A percentile compares a stretch with the other conserved stretches of the same genome.
These are phyloP conservation scores for Ailurus styani DNA, from an alignment of 2,113 vertebrate species.

Conservation along the genomic window DNA sequence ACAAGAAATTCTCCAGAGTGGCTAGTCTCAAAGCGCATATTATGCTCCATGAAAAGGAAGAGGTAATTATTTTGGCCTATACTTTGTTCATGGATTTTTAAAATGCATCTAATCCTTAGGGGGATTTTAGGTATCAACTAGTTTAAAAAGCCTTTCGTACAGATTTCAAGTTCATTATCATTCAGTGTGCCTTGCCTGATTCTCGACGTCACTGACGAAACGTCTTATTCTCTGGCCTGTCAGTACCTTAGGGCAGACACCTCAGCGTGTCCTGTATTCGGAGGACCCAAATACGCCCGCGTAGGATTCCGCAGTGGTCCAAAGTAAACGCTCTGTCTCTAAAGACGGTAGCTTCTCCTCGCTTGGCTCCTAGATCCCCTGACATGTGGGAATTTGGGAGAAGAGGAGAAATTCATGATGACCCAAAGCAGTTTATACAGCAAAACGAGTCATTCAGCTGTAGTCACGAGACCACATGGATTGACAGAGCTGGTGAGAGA, in stretches of 20 bases:
- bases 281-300: background rate
- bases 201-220: background rate
- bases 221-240: background rate
- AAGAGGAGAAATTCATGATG: background rate
- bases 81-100: background rate
- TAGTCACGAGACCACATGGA: too few species aligned
- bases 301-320: background rate
- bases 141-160: background rate
- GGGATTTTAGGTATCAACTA: background rate
- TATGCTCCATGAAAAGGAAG: constrained; percentile 98
- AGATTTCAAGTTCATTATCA: background rate
- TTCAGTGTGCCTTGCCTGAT: background rate
- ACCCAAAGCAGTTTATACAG: background rate
- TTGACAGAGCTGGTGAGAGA: too few species aligned
- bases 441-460: background rate
- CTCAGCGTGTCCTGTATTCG: background rate
- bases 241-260: background rate
- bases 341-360: background rate
- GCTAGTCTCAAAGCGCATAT: constrained; percentile 98
- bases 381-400: background rate
- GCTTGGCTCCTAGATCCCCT: background rate
- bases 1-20: constrained; percentile 95
- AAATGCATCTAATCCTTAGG: background rate
- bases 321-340: background rate
- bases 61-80: constrained; percentile 82